Evolutionary conservation across 2,113 vertebrate genomes (phyloP), one percentile per base, ranked within the genome.

Genomic region (Artemisiospiza belli): DNA sequence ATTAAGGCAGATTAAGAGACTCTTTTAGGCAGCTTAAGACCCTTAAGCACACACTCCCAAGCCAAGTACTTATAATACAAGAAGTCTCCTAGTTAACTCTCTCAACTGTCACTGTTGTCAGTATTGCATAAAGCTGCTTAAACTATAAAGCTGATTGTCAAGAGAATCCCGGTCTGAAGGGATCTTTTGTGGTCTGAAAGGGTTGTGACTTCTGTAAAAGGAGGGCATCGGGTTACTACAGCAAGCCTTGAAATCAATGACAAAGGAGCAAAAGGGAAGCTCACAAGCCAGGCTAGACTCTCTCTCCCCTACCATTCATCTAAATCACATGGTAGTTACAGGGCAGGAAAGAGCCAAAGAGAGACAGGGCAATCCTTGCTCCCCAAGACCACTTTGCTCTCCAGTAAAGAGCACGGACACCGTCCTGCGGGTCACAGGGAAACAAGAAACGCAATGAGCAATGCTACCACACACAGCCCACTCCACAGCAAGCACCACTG

Each of bases 51-150:
- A 83, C 75, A 75, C 87, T 94, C 41, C 49, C 90, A 87, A 95
- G 59, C 47, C 92, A 92, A 92, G 95, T 73, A 76, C 89, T 85
- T 89, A 49, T 83, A 90, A 55, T 81, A 73, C 30, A 81, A 92
- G 73, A 80, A 85, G 51, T 69, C 92, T 93, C 67, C 73, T 76
- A 80, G 83, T 94, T 94, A 86, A 86, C 78, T 72, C 96, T 79
- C 90, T 96, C 67, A 69, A 88, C 70, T 79, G 83, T 83, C 81
- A 73, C 83, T 54, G 68, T 87, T 94, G 81, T 75, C 86, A 75
- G 90, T 80, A 85, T 61, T 69, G 78, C 46, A 89, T 70, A 96
- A 96, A 96, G 93, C 91, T 90, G 89, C 90, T 96, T 95, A 95
- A 83, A 83, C 43, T 67, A 83, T 43, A 95, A 96, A 97, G 94